Evolutionary conservation across 2,113 vertebrate genomes (phyloP).

Genomic region (Chaetops frenatus): DNA sequence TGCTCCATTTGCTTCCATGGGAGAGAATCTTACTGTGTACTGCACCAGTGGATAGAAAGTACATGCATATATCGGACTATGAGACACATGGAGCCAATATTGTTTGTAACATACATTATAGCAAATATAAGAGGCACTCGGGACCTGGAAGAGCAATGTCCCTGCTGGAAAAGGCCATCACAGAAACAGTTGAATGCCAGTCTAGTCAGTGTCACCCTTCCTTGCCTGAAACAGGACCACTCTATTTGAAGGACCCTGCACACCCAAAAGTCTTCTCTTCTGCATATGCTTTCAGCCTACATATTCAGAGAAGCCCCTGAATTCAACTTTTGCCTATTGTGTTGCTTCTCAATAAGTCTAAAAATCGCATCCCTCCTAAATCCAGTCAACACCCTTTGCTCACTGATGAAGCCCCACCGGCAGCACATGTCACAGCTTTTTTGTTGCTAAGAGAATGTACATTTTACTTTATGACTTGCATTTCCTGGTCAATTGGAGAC

Average conservation of each 20-base stretch:
- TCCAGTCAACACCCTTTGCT: not conserved
- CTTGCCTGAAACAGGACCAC: no score
- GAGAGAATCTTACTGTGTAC: not conserved
- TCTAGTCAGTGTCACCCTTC: not conserved
- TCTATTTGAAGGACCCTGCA: not conserved
- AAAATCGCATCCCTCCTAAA: not conserved
- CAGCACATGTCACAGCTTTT: not conserved
- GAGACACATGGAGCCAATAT: fast-evolving
- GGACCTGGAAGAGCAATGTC: not conserved
- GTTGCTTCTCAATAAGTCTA: not conserved
- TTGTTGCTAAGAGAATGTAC: fast-evolving
- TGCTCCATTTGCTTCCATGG: not conserved
- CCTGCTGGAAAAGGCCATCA: not conserved
- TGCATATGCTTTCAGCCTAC: not conserved
- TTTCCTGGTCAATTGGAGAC: not conserved
- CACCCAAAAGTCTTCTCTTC: not conserved
- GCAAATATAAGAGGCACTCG: fast-evolving
- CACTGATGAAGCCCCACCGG: not conserved
- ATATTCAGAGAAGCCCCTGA: not conserved
- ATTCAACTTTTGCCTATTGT: not conserved
- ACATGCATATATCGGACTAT: fast-evolving
- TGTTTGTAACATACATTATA: fast-evolving
- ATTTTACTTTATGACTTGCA: not conserved
- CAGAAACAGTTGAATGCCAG: not conserved
- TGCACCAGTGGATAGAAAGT: not conserved